Evolutionary conservation across 1,140 invertebrate species (phyloP).

Genomic region (Trachymyrmex cornetzi): DNA sequence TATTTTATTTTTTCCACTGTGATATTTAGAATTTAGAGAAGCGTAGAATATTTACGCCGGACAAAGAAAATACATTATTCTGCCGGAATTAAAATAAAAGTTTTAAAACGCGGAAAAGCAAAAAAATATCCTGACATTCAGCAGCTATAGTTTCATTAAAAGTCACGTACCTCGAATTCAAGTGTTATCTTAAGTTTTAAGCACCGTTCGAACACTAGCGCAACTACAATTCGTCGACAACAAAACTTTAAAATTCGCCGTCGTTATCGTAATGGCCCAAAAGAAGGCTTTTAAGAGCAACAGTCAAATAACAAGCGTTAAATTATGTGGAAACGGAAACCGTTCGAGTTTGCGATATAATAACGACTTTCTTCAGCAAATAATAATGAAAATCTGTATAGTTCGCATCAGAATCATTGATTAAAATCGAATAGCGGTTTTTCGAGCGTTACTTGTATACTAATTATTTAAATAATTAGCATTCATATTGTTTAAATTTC

Average conservation of each 20-base stretch:
- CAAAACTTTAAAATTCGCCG: conserved; percentile 6
- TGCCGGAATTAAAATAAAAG: neutral
- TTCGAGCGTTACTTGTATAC: neutral
- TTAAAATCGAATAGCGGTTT: neutral
- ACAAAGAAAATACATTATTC: neutral
- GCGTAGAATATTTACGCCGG: conserved; percentile 1
- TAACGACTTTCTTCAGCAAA: neutral
- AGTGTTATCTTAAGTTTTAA: conserved; percentile 14
- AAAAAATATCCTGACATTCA: neutral
- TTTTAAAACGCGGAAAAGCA: neutral
- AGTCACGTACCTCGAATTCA: neutral
- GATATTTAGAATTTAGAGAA: conserved; percentile 16
- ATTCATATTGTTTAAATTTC: neutral
- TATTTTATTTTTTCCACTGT: neutral
- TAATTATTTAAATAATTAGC: neutral
- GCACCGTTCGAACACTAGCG: neutral
- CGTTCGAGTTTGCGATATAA: neutral
- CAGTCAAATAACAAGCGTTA: conserved; percentile 15
- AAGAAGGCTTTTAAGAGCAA: conserved; percentile 5
- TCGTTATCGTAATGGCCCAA: conserved; percentile 12
- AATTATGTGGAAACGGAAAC: conserved; percentile 7
- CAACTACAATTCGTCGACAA: neutral
- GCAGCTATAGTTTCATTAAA: neutral
- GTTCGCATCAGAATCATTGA: neutral
- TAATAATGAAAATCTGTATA: neutral